Evolutionary conservation across 2,888 invertebrate genomes (phyloP), one percentile per base, ranked within the genome.

Genomic region (Spisula subtruncata): DNA sequence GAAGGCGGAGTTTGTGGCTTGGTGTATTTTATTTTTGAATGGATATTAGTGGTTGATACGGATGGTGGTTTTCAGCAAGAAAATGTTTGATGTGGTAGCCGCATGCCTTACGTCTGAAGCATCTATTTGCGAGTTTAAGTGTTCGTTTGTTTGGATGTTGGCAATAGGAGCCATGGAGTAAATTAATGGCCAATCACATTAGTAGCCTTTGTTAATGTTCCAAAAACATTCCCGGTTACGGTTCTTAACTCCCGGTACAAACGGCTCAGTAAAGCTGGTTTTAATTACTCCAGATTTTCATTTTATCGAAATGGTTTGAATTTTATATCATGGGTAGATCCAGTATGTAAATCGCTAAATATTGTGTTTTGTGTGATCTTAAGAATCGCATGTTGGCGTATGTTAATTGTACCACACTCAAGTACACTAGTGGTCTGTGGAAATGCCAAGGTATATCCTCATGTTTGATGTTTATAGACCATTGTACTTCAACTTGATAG

Each of bases 391-490:
- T 10, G 75, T 75, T 32, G 75, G 18, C 16, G 75, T 75, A 35
- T 75, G 41, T 75, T 75, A 18, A 75, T 75, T 14, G 20, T 25
- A 66, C 20, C n/a, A 12, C 60, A 66, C 25, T 66, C 60, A 10
- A n/a, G 25, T 66, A 25, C 5, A 66, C 60, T n/a, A 66, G n/a
- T 66, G 60, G 60, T 66, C 60, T 66, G n/a, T 66, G 60, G 12
- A 66, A 66, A 66, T 66, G 25, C 25, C 25, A 25, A 25, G 60
- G 60, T 4, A 66, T 66, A 66, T 25, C 25, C 60, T 25, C 25
- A n/a, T 66, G 60, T 66, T 66, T 66, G 60, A 66, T 66, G n/a
- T 66, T 66, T 66, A 35, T 75, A 75, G 75, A 16, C 75, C 75
- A 75, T n/a, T 75, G 32, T 75, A 32, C 75, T 75, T 75, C 75